A percentile compares a stretch with the other conserved stretches of the same genome.
These are phyloP conservation scores for Beris chalybata DNA, from an alignment of 2,888 invertebrate species.

Conservation along the genomic window DNA sequence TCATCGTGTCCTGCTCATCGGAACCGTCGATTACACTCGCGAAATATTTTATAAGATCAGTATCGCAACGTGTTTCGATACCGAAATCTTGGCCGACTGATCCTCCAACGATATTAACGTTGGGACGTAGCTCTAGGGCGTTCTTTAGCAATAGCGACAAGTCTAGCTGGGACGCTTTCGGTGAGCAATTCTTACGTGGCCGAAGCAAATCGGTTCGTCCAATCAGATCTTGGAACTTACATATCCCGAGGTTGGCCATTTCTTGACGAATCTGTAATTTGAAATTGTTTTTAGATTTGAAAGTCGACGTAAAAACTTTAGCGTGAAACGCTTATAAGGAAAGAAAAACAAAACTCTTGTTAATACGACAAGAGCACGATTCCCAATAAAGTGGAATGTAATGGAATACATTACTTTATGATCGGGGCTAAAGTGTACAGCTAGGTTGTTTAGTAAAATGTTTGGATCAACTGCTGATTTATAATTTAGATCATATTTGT, in stretches of 20 bases:
- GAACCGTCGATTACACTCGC: constrained; percentile 74
- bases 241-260: constrained; percentile 90
- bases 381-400: too few relatives aligned
- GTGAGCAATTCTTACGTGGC: constrained; percentile 70
- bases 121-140: constrained; percentile 86
- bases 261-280: constrained; percentile 72
- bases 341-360: too few relatives aligned
- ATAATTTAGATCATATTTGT: too few relatives aligned
- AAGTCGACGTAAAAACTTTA: too few relatives aligned
- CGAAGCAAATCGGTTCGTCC: constrained; percentile 88
- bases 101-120: constrained; percentile 87
- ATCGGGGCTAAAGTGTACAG: too few relatives aligned
- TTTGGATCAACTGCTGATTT: too few relatives aligned
- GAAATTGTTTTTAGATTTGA: too few relatives aligned
- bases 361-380: too few relatives aligned
- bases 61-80: constrained; percentile 81
- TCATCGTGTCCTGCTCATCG: constrained; percentile 68
- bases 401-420: too few relatives aligned
- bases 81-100: constrained; percentile 83
- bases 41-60: constrained; percentile 75
- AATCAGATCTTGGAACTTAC: constrained; percentile 85
- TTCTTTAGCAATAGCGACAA: constrained; percentile 84
- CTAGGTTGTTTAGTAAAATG: too few relatives aligned
- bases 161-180: constrained; percentile 84
- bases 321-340: too few relatives aligned